Evolutionary conservation across 1,140 invertebrate genomes (phyloP), one percentile per base, ranked within the genome.

Genomic region (Popillia japonica): DNA sequence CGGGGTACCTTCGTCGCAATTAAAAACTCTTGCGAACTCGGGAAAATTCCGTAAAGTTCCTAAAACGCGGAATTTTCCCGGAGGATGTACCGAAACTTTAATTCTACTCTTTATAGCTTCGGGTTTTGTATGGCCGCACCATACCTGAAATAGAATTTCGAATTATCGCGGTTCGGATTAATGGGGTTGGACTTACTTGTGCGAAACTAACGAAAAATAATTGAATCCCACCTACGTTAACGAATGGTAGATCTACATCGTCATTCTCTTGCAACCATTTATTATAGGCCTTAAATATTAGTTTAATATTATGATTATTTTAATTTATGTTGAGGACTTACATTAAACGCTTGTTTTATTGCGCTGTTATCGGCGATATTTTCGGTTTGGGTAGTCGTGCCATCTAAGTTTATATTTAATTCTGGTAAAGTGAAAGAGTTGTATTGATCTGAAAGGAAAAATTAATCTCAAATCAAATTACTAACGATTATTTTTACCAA

Each of bases 341-440:
- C 93, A 83, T 90, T 89, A 83, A 93, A 96, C 3, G 94, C 92
- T 86, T 96, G 94, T 79, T 96, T 96, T 20, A 97, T 90, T 8
- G 95, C 96, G 6, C 96, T 95, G 86, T 96, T 96, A 83, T 97
- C 96, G 0, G 95, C 96, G 77, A 97, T 97, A 86, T 97, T 97
- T 87, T 97, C 96, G 2, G 94, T 94, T 82, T 94, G 90, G 0
- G 90, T 91, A 78, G 89, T 88, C 2, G 87, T 80, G 6, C 93
- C 93, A 83, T 94, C 92, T 48, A 94, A 88, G 77, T 88, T 86
- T 80, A 90, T 87, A 55, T 88, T 87, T 27, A 92, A 88, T 82
- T 92, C 90, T 22, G 89, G 86, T 9, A 93, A 87, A 8, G 87
- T 87, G 80, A 92, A 95, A 40, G 85, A 87, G 72, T 90, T 91